Base-by-base conservation (phyloP, 2,113 vertebrate species). In the Megatriorchis doriae region DNA sequence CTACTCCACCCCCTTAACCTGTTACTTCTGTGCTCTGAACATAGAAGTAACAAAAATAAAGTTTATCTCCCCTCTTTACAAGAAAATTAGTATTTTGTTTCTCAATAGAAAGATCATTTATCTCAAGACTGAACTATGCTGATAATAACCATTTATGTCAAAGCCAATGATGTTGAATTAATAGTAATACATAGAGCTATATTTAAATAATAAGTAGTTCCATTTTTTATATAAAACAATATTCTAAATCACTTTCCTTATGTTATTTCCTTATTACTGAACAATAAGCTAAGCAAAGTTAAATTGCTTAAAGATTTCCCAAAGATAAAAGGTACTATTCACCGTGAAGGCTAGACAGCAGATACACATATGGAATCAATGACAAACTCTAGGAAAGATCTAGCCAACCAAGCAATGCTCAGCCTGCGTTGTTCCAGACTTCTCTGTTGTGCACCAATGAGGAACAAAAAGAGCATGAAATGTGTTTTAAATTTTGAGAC, bases 1-100 rank as follows among this genome's bases (percentile, higher is more conserved):
- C 84, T 96, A 87, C 82, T 97, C 95, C 97, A 97, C 95, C 97
- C 93, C 81, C 96, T 97, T 98, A 97, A 98, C 96, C 93, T 97
- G 98, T 98, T 98, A 97, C 96, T 97, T 97, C 89, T 27, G 52
- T 48, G 71, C 56, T 83, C 31, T 91, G 58, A 91, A 95, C 68
- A 90, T 8, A 31, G 86, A 61, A 92, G 79, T 26, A 96, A 81
- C 42, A 95, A 93, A 94, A 96, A 62, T 43, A 34, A 61, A 86
- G 82, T 52, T 50, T 78, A 23, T 4, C 4, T 7, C 5, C 50
- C 10, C 61, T 62, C 73, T 62, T 75, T 48, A 42, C 25, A 78
- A 48, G 38, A 94, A 84, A 94, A 87, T 16, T 1, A 63, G 25
- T 47, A 52, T 66, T 94, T 79, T 89, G 26, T 47, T 87, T 71